Evolutionary conservation across 2,113 vertebrate species (phyloP).

Genomic region (Chaetodon auriga): DNA sequence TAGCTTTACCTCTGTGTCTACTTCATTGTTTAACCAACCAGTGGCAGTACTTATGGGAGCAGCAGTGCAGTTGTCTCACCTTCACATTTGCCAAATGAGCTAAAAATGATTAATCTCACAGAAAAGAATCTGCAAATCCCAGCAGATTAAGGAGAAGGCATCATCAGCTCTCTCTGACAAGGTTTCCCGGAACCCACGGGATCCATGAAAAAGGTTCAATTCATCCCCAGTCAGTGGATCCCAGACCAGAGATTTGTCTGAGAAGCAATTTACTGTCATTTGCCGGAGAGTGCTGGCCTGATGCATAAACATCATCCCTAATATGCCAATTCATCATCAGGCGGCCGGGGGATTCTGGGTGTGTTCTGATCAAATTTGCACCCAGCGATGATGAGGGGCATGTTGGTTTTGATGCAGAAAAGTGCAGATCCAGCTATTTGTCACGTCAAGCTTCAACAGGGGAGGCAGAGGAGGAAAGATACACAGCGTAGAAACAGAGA

Average conservation of each 20-base stretch:
- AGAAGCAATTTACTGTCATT: conserved; percentile 80
- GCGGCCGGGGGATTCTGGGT: conserved; percentile 75
- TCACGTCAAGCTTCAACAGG: conserved; percentile 76
- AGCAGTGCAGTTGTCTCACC: conserved; percentile 1
- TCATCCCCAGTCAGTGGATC: conserved; percentile 61
- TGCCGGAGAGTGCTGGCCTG: conserved; percentile 72
- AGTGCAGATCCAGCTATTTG: conserved; percentile 84
- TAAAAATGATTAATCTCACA: conserved; percentile 34
- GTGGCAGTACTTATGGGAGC: not conserved
- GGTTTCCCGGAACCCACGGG: conserved; percentile 63
- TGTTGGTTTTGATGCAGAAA: conserved; percentile 80
- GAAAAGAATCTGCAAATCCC: conserved; percentile 14
- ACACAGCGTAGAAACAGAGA: conserved; percentile 34
- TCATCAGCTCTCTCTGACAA: conserved; percentile 45
- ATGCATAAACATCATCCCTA: conserved; percentile 83
- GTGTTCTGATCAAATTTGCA: conserved; percentile 83
- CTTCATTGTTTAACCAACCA: not conserved
- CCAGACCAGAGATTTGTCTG: conserved; percentile 76
- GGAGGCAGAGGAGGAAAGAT: conserved; percentile 57
- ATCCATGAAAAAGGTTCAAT: conserved; percentile 57
- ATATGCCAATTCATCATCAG: conserved; percentile 83
- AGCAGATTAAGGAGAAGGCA: conserved; percentile 24
- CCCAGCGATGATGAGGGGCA: conserved; percentile 80
- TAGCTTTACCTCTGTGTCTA: not conserved
- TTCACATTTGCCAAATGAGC: conserved; percentile 32